Conservation (phyloP, 2,797 vertebrate species). For the Melanotaenia trifasciata region DNA sequence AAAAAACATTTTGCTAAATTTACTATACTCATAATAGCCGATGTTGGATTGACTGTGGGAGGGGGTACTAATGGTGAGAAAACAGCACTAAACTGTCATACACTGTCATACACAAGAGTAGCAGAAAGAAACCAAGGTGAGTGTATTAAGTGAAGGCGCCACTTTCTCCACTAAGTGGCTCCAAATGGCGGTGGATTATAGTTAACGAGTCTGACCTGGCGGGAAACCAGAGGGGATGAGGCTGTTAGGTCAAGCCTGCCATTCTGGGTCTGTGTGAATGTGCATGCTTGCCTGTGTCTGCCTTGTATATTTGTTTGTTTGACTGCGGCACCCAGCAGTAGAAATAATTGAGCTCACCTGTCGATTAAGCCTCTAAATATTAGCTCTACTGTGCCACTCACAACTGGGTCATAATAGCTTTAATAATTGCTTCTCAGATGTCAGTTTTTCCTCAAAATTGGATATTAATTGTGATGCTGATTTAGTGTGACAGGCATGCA, state of each 20-base stretch:
- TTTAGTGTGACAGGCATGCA: conserved; percentile 48
- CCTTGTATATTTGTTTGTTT: conserved; percentile 51
- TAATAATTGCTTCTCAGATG: conserved; percentile 55
- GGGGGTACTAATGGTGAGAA: conserved; percentile 40
- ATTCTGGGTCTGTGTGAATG: conserved; percentile 25
- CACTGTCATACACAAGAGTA: conserved; percentile 46
- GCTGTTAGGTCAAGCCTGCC: conserved; percentile 36
- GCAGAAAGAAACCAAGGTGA: conserved; percentile 18
- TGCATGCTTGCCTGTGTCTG: conserved; percentile 7
- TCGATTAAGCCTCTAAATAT: conserved; percentile 46
- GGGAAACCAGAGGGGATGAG: conserved; percentile 41
- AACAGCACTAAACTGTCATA: conserved; percentile 34
- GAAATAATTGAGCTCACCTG: conserved; percentile 59
- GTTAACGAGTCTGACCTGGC: conserved; percentile 67
- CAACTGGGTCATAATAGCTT: conserved; percentile 43
- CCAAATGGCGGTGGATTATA: conserved; percentile 53
- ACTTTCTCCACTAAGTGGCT: conserved; percentile 51
- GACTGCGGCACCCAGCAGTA: conserved; percentile 34
- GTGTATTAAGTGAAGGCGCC: conserved; percentile 23
- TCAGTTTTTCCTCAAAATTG: conserved; percentile 51
- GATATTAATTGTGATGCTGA: conserved; percentile 64
- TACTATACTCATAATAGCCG: conserved; percentile 50
- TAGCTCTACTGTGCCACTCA: conserved; percentile 36
- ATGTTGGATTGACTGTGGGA: conserved; percentile 31
- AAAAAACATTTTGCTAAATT: conserved; percentile 16